A percentile compares a stretch with the other conserved stretches of the same genome.
phyloP scores from a whole-genome alignment of 2,888 invertebrate species.

The Prenolepis imparis region DNA sequence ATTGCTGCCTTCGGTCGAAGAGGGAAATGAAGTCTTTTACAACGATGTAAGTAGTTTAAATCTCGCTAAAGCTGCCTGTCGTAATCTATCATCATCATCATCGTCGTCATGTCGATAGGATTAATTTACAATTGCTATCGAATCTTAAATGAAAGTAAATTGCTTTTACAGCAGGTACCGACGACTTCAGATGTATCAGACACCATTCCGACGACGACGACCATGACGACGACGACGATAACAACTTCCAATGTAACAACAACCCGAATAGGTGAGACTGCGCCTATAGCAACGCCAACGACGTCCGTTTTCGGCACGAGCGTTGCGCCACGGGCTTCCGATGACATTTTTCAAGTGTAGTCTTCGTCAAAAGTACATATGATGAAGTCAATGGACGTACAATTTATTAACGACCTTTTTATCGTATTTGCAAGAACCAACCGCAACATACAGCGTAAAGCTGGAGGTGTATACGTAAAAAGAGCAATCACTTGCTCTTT shows the following conservation, averaged over 20 bases:
- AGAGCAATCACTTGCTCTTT: background rate
- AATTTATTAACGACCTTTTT: slow-evolving; percentile 52
- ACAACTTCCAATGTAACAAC: slow-evolving; percentile 70
- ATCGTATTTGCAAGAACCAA: slow-evolving; percentile 43
- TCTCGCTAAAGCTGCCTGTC: background rate
- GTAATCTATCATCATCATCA: background rate
- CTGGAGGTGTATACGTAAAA: background rate
- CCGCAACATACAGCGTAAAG: background rate
- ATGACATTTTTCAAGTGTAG: slow-evolving; percentile 81
- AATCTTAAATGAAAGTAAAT: background rate
- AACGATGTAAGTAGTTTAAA: slow-evolving; percentile 77
- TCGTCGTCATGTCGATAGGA: background rate
- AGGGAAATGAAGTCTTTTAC: slow-evolving; percentile 91
- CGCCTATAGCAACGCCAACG: slow-evolving; percentile 68
- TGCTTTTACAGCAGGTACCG: slow-evolving; percentile 79
- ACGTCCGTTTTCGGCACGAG: slow-evolving; percentile 80
- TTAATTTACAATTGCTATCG: background rate
- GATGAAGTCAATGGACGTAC: slow-evolving; percentile 21
- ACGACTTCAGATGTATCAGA: slow-evolving; percentile 79
- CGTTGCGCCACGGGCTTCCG: slow-evolving; percentile 79
- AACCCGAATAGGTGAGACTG: slow-evolving; percentile 61
- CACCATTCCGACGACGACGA: slow-evolving; percentile 73
- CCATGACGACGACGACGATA: slow-evolving; percentile 72
- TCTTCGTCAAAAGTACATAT: slow-evolving; percentile 28
- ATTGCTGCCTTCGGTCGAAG: slow-evolving; percentile 93